Evolutionary conservation across 2,888 invertebrate species (phyloP), one percentile per base, ranked within the genome.

Genomic region (Apeira syringaria): DNA sequence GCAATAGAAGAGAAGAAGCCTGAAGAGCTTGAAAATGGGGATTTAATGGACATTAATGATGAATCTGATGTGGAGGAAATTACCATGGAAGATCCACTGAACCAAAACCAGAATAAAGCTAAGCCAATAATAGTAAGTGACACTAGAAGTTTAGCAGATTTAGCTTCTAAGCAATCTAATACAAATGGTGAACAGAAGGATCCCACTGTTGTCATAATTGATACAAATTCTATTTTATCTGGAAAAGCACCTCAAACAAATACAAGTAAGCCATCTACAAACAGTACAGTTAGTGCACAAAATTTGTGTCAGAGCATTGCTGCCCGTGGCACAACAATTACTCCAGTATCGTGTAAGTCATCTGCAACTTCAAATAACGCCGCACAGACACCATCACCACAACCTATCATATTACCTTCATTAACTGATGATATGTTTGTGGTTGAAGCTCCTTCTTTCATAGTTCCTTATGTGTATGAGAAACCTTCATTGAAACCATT

Each of bases 371-470:
- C 55, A 27, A 60, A 48, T 15, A 40, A 27, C 9, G 7, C 7
- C 2, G 36, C 64, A 7, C 62, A 71, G 13, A 48, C 67, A 28
- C 61, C 81, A 9, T 82, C 79, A 56, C 76, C 83, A 9, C 83
- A 80, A 57, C 77, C 84, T 26, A 86, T 77, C 43, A 88, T 96
- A 54, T 79, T 97, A 63, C 96, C 96, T 8, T 95, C 96, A 7
- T 82, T 97, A 11, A 97, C 97, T 22, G 97, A 97, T 79, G 97
- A 97, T 61, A 97, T 97, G 95, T 97, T 95, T 83, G 97, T 97
- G 12, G 94, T 97, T 12, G 97, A 97, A 84, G 97, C 97, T 15
- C 97, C 97, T 5, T 97, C 97, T 22, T 97, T 97, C 70, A 97
- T 97, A 75, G 97, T 97, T 55, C 97, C 97, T 22, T 97, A 97